Conservation (phyloP, 2,113 vertebrate species). For the Clarias magur region DNA sequence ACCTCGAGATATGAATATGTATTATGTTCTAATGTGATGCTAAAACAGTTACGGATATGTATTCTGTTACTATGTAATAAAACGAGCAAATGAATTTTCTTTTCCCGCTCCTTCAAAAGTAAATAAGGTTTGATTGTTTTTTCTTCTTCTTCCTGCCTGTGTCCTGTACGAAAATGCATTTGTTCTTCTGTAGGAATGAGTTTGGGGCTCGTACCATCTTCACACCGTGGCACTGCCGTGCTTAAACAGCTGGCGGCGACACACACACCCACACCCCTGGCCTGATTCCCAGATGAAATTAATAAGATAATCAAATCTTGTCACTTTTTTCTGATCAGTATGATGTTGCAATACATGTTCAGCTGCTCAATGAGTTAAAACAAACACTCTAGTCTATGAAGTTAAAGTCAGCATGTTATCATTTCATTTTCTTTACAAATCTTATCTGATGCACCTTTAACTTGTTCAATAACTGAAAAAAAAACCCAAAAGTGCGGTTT, state of each 20-base stretch:
- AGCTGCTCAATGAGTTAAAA: background rate
- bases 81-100: conserved; percentile 65
- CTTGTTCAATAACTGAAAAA: background rate
- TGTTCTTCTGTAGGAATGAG: background rate
- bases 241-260: no score
- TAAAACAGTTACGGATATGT: conserved; percentile 68
- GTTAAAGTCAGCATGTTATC: no score
- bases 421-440: background rate
- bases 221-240: background rate
- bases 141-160: conserved; percentile 21
- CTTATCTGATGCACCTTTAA: background rate
- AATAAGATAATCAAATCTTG: background rate
- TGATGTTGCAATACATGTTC: background rate
- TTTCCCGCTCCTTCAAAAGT: conserved; percentile 65
- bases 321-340: background rate
- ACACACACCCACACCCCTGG: background rate
- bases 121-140: conserved; percentile 62
- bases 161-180: background rate
- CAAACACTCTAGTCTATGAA: background rate
- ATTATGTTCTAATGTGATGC: conserved; percentile 74
- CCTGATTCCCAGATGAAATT: background rate
- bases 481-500: background rate
- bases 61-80: conserved; percentile 70
- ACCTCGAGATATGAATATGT: conserved; percentile 68
- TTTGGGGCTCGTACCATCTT: background rate